A percentile compares a stretch with the other conserved stretches of the same genome.
Evolutionary conservation across 2,797 vertebrate species (phyloP).

Genomic region (Epinephelus awoara): DNA sequence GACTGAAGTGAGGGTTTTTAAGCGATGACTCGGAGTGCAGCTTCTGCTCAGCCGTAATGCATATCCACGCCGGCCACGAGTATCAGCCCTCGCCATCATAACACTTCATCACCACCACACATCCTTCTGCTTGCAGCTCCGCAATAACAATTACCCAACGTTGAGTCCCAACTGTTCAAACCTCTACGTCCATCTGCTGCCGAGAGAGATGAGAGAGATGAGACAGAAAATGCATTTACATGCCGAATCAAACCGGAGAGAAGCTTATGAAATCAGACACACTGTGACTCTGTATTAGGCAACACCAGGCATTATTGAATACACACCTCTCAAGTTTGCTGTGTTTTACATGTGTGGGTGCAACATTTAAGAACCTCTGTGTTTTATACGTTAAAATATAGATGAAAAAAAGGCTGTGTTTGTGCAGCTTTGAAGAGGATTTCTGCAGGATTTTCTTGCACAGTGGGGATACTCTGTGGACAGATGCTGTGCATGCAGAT

Average conservation of each 20-base stretch:
- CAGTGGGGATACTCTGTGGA: slow-evolving; percentile 36
- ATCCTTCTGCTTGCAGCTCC: slow-evolving; percentile 64
- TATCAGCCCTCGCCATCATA: slow-evolving; percentile 54
- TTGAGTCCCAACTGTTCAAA: slow-evolving; percentile 70
- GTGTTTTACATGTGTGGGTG: slow-evolving; percentile 26
- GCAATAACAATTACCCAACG: slow-evolving; percentile 72
- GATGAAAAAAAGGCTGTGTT: slow-evolving; percentile 49
- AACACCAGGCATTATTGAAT: background rate
- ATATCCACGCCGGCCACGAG: slow-evolving; percentile 35
- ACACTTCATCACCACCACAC: slow-evolving; percentile 71
- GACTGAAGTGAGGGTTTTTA: slow-evolving; percentile 57
- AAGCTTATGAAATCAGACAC: slow-evolving; percentile 27
- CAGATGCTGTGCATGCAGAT: slow-evolving; percentile 63
- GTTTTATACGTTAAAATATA: slow-evolving; percentile 47
- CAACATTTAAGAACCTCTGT: slow-evolving; percentile 32
- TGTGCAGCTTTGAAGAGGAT: slow-evolving; percentile 56
- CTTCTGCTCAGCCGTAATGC: slow-evolving; percentile 55
- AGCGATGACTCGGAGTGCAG: slow-evolving; percentile 52
- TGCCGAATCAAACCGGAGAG: slow-evolving; percentile 12
- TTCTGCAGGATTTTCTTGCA: slow-evolving; percentile 53
- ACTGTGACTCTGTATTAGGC: background rate
- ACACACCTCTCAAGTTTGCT: background rate
- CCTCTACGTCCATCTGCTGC: slow-evolving; percentile 71
- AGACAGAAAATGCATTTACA: slow-evolving; percentile 34
- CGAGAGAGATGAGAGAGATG: slow-evolving; percentile 21